phyloP scores from a whole-genome alignment of 2,113 vertebrate genomes.

The Poeciliopsis occidentalis region DNA sequence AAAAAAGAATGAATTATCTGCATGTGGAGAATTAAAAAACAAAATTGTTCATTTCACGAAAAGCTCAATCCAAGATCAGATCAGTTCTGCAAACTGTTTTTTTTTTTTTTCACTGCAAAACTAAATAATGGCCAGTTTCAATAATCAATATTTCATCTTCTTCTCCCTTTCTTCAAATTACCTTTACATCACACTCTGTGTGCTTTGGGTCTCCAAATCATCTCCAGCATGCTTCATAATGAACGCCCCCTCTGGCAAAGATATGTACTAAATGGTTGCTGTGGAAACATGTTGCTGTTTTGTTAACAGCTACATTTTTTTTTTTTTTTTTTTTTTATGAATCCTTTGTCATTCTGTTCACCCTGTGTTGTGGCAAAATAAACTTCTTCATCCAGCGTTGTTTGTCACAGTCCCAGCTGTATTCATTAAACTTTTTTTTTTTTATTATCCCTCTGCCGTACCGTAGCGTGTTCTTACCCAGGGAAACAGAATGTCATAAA shows the following conservation, averaged over 20 bases:
- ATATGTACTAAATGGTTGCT: not conserved
- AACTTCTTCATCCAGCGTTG: not conserved
- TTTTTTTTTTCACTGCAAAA: not conserved
- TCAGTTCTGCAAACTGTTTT: too few relatives aligned
- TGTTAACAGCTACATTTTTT: not conserved
- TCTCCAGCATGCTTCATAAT: not conserved
- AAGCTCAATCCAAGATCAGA: too few relatives aligned
- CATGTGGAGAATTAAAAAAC: not conserved
- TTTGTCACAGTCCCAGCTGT: not conserved
- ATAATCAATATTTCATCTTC: not conserved
- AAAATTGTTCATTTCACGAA: too few relatives aligned
- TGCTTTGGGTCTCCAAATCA: not conserved
- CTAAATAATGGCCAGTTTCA: not conserved
- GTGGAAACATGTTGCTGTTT: not conserved
- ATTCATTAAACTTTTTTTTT: not conserved
- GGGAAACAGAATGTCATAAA: too few relatives aligned
- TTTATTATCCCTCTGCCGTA: not conserved
- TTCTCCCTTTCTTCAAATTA: not conserved
- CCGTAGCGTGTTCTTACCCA: too few relatives aligned
- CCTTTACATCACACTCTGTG: not conserved
- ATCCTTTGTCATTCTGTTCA: not conserved
- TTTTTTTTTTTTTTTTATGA: too few relatives aligned
- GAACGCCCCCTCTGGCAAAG: not conserved
- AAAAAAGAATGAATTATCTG: not conserved
- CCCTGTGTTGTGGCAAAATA: not conserved